Evolutionary conservation across 2,888 invertebrate genomes (phyloP).

Genomic region (Perithous albicinctus): DNA sequence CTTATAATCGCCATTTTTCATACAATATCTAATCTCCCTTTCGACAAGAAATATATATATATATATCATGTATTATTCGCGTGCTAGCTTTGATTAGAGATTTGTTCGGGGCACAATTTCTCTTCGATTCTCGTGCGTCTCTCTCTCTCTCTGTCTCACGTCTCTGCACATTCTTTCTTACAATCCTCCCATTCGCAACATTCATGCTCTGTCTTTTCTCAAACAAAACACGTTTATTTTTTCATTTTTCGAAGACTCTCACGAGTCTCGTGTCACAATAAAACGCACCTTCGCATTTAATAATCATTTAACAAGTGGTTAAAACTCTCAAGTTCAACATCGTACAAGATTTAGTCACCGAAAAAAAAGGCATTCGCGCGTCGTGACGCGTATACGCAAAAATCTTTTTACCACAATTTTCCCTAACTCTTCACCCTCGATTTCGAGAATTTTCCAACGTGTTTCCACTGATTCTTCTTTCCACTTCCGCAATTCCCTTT

Average conservation of each 20-base stretch:
- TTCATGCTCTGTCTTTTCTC: neutral
- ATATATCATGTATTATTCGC: slow-evolving; percentile 3
- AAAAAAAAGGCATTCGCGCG: slow-evolving; percentile 81
- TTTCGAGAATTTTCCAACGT: neutral
- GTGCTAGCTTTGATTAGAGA: neutral
- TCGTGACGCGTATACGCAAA: slow-evolving; percentile 73
- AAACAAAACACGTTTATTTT: slow-evolving; percentile 17
- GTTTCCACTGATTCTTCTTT: slow-evolving; percentile 25
- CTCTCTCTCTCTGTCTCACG: too few species aligned
- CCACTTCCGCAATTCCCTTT: neutral
- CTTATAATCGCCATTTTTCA: neutral
- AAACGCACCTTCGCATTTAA: slow-evolving; percentile 69
- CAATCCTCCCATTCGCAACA: neutral
- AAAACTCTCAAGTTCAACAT: slow-evolving; percentile 84
- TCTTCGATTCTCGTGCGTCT: neutral
- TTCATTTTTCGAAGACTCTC: too few species aligned
- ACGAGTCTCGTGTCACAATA: neutral
- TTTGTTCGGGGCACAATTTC: neutral
- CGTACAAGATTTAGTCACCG: slow-evolving; percentile 80
- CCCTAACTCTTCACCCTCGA: neutral
- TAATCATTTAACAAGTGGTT: slow-evolving; percentile 82
- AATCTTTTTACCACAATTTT: slow-evolving; percentile 16
- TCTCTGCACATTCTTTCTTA: neutral
- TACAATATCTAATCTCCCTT: neutral
- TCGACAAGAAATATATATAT: slow-evolving; percentile 4